Base-by-base conservation (phyloP, 2,113 vertebrate genomes). In the Machaerirhynchus nigripectus region DNA sequence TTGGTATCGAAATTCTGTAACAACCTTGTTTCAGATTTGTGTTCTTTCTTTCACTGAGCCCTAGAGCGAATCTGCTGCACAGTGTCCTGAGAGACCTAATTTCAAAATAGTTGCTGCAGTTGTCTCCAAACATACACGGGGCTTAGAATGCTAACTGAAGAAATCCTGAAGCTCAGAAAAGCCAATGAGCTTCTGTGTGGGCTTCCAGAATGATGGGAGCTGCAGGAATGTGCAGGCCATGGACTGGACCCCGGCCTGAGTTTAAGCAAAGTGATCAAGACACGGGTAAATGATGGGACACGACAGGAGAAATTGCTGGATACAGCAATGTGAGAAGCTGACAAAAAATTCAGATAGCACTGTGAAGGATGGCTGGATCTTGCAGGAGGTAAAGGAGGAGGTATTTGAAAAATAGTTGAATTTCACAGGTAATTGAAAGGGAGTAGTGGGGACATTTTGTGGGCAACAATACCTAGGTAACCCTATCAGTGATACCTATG, bases 91-190 rank as follows among this genome's bases (percentile, higher is more conserved):
- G 52, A 15, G 35, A 33, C 10, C 61, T 52, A 24, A 57, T 70
- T 75, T 71, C 35, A 19, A 89, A 61, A 35, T 16, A 27, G 39
- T 79, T 70, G 18, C 37, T 79, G 61, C 31, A 27, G 24, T 63
- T 64, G 10, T 59, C 31, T 80, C 61, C 71, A 61, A 42, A n/a
- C 0, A 0, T n/a, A 18, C 1, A 1, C 0, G 1, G 11, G 30
- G 14, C n/a, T 83, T 26, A 37, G 42, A 39, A 53, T 76, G 33
- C n/a, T n/a, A 75, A 6, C 22, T 37, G 44, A 59, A 88, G 49
- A 10, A 40, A 47, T 20, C 67, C 7, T 35, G 17, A 75, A 61
- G 27, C 40, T 86, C 47, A 70, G 56, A 73, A 73, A 77, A 55
- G 24, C 13, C 2, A 13, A 4, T 39, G 27, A 65, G 26, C 15